Conservation (phyloP, 2,113 vertebrate genomes). For the Turnix velox region DNA sequence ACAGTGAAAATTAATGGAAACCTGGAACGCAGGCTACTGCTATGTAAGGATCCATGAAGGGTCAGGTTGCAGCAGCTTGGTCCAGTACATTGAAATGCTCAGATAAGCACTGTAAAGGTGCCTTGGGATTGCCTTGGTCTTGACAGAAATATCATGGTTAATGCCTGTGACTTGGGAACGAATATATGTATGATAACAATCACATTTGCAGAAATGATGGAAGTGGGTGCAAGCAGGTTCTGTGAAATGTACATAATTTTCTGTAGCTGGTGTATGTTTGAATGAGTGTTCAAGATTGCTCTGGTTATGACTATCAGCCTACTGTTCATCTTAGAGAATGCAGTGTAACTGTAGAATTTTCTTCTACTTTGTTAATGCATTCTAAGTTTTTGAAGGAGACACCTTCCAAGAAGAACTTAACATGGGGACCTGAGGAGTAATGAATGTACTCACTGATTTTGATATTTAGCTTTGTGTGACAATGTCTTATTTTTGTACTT, state of each 20-base stretch:
- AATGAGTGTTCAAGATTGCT: not conserved
- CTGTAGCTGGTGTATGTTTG: not conserved
- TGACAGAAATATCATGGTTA: not conserved
- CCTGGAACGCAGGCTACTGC: not conserved
- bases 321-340: not conserved
- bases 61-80: not conserved
- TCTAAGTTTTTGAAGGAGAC: not conserved
- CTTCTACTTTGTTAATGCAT: not conserved
- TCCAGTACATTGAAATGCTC: not conserved
- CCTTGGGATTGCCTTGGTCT: not conserved
- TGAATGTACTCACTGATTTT: not conserved
- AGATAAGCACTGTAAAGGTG: not conserved
- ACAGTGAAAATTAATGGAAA: too few species aligned
- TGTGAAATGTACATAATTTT: not conserved
- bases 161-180: not conserved
- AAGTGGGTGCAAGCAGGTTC: not conserved
- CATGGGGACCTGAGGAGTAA: not conserved
- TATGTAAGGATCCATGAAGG: not conserved
- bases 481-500: not conserved
- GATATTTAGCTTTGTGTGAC: not conserved
- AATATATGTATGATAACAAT: not conserved
- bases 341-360: not conserved
- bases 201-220: not conserved
- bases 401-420: not conserved
- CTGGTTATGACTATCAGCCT: not conserved